Evolutionary conservation across 1,140 invertebrate species (phyloP), one percentile per base, ranked within the genome.

Genomic region (Leptinotarsa undecemlineata): DNA sequence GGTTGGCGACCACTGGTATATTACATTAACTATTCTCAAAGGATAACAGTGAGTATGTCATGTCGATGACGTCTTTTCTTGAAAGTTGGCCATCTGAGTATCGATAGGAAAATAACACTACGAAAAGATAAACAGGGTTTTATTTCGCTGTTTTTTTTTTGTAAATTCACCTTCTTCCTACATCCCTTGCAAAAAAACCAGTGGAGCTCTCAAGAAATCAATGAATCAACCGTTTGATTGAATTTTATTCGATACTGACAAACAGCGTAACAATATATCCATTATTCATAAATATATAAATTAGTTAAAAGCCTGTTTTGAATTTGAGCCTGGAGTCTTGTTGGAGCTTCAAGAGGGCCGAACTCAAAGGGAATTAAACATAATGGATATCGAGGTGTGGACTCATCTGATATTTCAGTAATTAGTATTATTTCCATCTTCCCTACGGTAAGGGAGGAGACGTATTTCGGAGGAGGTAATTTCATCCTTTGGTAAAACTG

Each of bases 291-390:
- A 6, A 19, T 57, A 57, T n/a, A 57, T 57, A 57, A 57, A 57
- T 57, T 57, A 19, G 51, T 17, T 57, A 19, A 57, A 57, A 57
- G 51, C 51, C n/a, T 8, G 17, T 57, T 57, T 8, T 3, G 51
- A 57, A 57, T 57, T 57, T 19, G 51, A 57, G 51, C 51, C 6
- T 15, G 51, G n/a, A 57, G n/a, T n/a, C 51, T 4, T 57, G 1
- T 3, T 57, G 51, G 51, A 13, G 51, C 3, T 57, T 17, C n/a
- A 15, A 57, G n/a, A 57, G 15, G 3, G 1, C 51, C 6, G n/a
- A 57, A n/a, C n/a, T 57, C 51, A 57, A 57, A 57, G 51, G 51
- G 17, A 57, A 57, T 57, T 57, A 57, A 57, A 57, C 51, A 57
- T 57, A 57, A 57, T 57, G 51, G 51, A 57, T n/a, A 57, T 57